Percentiles rank a stretch among this genome's conserved stretches.
Conservation (phyloP, 2,888 invertebrate genomes). For the Cantharis lateralis region DNA sequence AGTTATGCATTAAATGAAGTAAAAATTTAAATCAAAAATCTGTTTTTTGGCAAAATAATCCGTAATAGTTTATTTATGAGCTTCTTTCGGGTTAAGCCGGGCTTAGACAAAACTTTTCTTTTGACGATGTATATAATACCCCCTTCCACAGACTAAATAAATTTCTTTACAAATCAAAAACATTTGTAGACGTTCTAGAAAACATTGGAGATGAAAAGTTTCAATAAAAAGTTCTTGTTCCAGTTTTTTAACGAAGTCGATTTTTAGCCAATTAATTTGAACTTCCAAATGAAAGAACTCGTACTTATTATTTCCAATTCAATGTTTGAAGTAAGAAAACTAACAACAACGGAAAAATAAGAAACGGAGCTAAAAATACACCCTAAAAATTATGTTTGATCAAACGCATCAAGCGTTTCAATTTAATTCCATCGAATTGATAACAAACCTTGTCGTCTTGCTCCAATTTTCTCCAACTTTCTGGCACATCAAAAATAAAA, state of each 20-base stretch:
- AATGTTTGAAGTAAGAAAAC: neutral
- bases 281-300: neutral
- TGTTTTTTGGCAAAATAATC: no score
- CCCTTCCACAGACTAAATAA: neutral
- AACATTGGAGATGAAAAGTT: neutral
- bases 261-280: neutral
- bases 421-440: constrained; percentile 13
- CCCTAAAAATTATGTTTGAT: constrained; percentile 10
- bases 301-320: neutral
- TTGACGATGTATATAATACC: no score
- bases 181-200: neutral
- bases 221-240: neutral
- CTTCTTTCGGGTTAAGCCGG: no score
- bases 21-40: no score
- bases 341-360: neutral
- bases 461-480: neutral
- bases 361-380: constrained; percentile 4
- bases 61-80: no score
- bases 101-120: no score
- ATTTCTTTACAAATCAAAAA: neutral
- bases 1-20: no score
- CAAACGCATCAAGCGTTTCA: constrained; percentile 13
- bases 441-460: constrained; percentile 5
- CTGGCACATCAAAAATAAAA: neutral
- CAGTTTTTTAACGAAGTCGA: neutral